These are phyloP conservation scores for Anthoptus insignis DNA, from an alignment of 2,888 invertebrate genomes.

Conservation along the genomic window DNA sequence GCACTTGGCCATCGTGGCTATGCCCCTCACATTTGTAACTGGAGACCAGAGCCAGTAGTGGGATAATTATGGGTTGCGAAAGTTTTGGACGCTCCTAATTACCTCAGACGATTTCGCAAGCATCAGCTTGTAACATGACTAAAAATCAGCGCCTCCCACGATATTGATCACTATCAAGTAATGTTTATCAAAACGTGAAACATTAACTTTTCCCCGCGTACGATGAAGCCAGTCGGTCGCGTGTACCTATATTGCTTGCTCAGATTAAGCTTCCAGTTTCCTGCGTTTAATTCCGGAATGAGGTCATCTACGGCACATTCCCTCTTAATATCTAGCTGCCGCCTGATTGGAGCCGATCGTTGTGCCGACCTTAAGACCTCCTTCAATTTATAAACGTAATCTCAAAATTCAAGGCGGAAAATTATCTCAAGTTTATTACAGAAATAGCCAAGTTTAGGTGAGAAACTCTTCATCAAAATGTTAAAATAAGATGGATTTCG, in stretches of 20 bases:
- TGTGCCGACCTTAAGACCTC: conserved; percentile 26
- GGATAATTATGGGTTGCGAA: no score
- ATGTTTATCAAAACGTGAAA: conserved; percentile 16
- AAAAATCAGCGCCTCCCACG: neutral
- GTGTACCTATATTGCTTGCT: conserved; percentile 73
- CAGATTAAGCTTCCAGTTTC: conserved; percentile 75
- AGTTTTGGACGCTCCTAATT: no score
- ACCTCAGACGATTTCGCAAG: no score
- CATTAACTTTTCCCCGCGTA: conserved; percentile 19
- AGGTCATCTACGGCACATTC: conserved; percentile 57
- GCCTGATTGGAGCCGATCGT: conserved; percentile 46
- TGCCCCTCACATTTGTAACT: no score
- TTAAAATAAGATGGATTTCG: no score
- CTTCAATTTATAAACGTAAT: conserved; percentile 20
- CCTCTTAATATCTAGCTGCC: conserved; percentile 43
- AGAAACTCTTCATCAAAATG: neutral
- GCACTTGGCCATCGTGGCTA: no score
- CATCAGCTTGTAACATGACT: no score
- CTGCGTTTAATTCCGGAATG: conserved; percentile 60
- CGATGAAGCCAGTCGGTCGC: conserved; percentile 13
- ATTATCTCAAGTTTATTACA: conserved; percentile 9
- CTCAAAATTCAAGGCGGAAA: conserved; percentile 23
- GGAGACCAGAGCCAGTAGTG: no score
- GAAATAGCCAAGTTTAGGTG: neutral
- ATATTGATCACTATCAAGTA: neutral